These are phyloP conservation scores for Zelleria hepariella DNA, from an alignment of 2,888 invertebrate species.

Conservation along the genomic window DNA sequence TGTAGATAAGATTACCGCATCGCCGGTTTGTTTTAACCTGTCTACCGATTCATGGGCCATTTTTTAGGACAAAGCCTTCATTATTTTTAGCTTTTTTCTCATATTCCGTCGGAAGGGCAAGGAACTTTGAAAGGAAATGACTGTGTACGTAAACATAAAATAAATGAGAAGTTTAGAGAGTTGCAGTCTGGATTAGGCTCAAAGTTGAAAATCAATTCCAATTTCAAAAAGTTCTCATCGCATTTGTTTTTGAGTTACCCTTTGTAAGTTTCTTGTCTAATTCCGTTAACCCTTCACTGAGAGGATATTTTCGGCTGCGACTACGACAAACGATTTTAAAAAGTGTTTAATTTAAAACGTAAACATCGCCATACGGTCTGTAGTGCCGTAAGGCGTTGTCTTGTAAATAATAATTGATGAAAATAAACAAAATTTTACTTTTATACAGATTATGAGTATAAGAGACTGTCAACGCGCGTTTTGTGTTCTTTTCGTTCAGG, in stretches of 20 bases:
- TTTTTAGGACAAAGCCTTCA: constrained; percentile 60
- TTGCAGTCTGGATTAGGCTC: constrained; percentile 5
- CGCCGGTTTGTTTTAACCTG: constrained; percentile 59
- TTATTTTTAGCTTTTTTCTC: constrained; percentile 37
- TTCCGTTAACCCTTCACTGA: neutral
- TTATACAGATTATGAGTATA: constrained; percentile 51
- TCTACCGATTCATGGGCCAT: constrained; percentile 59
- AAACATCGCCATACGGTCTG: constrained; percentile 61
- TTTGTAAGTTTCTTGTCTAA: neutral
- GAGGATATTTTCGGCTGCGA: constrained; percentile 24
- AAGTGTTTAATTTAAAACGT: constrained; percentile 48
- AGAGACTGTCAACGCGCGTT: constrained; percentile 51
- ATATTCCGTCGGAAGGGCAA: constrained; percentile 37
- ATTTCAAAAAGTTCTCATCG: neutral
- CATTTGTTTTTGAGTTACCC: neutral
- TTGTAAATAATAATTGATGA: constrained; percentile 46
- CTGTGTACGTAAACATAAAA: neutral
- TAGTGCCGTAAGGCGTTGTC: constrained; percentile 27
- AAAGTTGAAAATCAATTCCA: constrained; percentile 1
- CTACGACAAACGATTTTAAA: constrained; percentile 25
- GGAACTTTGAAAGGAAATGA: constrained; percentile 33
- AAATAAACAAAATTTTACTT: constrained; percentile 37
- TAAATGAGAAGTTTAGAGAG: neutral
- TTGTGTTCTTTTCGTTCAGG: constrained; percentile 42
- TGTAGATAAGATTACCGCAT: constrained; percentile 59